Conservation (phyloP, 2,888 invertebrate species). For the Erebia aethiops region DNA sequence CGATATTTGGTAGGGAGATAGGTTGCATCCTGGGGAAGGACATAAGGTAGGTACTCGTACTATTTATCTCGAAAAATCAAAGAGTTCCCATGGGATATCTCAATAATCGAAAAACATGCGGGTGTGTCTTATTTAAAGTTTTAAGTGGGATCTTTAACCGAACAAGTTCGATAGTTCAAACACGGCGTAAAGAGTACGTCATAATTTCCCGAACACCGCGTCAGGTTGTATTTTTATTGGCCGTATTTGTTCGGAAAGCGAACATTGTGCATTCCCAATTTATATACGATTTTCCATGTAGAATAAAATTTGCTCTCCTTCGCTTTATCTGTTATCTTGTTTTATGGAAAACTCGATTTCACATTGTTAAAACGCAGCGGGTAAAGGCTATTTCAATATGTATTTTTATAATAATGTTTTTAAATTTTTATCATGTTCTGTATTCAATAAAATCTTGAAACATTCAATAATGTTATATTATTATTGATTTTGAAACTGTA, state of each 20-base stretch:
- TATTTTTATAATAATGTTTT: conserved; percentile 20
- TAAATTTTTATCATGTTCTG: neutral
- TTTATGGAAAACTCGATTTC: conserved; percentile 28
- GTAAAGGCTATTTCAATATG: conserved; percentile 23
- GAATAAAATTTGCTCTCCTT: conserved; percentile 36
- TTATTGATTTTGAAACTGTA: neutral
- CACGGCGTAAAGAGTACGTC: conserved; percentile 17
- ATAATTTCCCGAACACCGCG: conserved; percentile 43
- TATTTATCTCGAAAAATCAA: no score
- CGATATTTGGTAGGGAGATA: no score
- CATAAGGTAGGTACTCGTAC: no score
- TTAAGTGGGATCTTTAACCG: neutral
- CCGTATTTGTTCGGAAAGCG: conserved; percentile 44
- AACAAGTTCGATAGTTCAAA: conserved; percentile 4
- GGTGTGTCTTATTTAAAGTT: no score
- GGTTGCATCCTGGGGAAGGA: no score
- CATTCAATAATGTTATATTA: neutral
- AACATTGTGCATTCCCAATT: conserved; percentile 40
- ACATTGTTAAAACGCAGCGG: conserved; percentile 21
- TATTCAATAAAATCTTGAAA: conserved; percentile 5
- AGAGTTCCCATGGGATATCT: neutral
- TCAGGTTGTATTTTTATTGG: conserved; percentile 46
- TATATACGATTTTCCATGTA: conserved; percentile 38
- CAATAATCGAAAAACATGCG: no score
- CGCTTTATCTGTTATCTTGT: conserved; percentile 31